A percentile compares a stretch with the other conserved stretches of the same genome.
Evolutionary conservation across 2,797 vertebrate species (phyloP).

Genomic region (Sebastes elongatus): DNA sequence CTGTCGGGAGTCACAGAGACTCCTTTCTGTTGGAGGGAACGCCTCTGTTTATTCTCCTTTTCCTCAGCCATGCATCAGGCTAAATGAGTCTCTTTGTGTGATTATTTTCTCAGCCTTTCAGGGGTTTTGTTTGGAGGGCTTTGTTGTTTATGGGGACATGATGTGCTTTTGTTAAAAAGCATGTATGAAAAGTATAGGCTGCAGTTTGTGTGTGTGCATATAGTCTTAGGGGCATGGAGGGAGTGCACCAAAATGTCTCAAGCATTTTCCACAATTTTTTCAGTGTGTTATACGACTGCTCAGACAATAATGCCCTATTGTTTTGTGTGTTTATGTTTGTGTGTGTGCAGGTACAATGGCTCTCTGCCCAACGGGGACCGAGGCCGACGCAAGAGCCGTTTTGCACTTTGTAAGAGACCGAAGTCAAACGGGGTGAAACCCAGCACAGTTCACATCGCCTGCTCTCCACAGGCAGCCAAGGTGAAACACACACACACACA

Average conservation of each 20-base stretch:
- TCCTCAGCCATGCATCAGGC: slow-evolving; percentile 50
- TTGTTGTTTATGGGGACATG: slow-evolving; percentile 52
- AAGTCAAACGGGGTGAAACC: slow-evolving; percentile 99
- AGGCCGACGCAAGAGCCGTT: slow-evolving; percentile 97
- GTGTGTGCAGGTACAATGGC: slow-evolving; percentile 93
- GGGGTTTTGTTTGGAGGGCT: slow-evolving; percentile 55
- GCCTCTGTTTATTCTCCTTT: slow-evolving; percentile 71
- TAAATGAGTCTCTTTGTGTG: slow-evolving; percentile 62
- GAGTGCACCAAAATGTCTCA: slow-evolving; percentile 32
- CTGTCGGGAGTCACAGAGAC: slow-evolving; percentile 58
- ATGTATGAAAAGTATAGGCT: slow-evolving; percentile 42
- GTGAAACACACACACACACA: slow-evolving; percentile 71
- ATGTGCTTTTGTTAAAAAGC: slow-evolving; percentile 39
- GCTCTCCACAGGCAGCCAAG: slow-evolving; percentile 98
- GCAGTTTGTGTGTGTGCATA: neutral
- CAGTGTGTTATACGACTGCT: slow-evolving; percentile 41
- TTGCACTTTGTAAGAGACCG: slow-evolving; percentile 95
- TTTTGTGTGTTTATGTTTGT: slow-evolving; percentile 33
- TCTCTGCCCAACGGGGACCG: slow-evolving; percentile 97
- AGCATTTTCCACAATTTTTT: slow-evolving; percentile 64
- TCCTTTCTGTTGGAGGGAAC: slow-evolving; percentile 61
- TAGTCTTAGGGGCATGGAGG: neutral
- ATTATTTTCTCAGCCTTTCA: slow-evolving; percentile 66
- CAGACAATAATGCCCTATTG: slow-evolving; percentile 62
- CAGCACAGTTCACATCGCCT: slow-evolving; percentile 96